Percentiles rank a stretch among this genome's conserved stretches.
Conservation (phyloP, 2,888 invertebrate genomes). For the Deroplatys truncata region DNA sequence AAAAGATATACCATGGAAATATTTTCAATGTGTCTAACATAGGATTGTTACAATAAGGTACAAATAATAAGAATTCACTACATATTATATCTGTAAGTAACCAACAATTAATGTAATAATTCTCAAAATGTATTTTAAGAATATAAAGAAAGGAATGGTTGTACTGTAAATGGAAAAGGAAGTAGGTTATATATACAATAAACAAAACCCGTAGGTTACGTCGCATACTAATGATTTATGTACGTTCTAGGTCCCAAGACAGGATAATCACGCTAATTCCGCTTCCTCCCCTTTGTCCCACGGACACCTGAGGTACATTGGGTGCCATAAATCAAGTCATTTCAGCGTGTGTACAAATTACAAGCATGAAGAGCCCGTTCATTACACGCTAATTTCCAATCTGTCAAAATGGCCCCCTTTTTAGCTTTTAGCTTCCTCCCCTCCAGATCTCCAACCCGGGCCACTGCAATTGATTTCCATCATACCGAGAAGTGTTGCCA, state of each 20-base stretch:
- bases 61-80: too few relatives aligned
- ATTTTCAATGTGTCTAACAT: too few relatives aligned
- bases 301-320: neutral
- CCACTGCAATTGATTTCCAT: neutral
- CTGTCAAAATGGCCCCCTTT: neutral
- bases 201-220: too few relatives aligned
- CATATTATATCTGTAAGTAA: too few relatives aligned
- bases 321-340: neutral
- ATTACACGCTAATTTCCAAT: constrained; percentile 15
- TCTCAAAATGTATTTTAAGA: too few relatives aligned
- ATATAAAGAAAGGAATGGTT: too few relatives aligned
- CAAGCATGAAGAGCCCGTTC: neutral
- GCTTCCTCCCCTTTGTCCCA: neutral
- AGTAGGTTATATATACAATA: neutral
- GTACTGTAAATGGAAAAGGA: neutral
- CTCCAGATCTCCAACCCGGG: neutral
- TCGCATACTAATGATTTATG: neutral
- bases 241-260: neutral
- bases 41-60: too few relatives aligned
- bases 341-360: neutral
- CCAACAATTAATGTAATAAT: too few relatives aligned
- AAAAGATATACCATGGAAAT: too few relatives aligned
- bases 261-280: neutral
- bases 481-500: neutral
- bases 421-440: neutral